A percentile compares a stretch with the other conserved stretches of the same genome.
phyloP scores from a whole-genome alignment of 2,888 invertebrate species.

The Phengaris alcon region DNA sequence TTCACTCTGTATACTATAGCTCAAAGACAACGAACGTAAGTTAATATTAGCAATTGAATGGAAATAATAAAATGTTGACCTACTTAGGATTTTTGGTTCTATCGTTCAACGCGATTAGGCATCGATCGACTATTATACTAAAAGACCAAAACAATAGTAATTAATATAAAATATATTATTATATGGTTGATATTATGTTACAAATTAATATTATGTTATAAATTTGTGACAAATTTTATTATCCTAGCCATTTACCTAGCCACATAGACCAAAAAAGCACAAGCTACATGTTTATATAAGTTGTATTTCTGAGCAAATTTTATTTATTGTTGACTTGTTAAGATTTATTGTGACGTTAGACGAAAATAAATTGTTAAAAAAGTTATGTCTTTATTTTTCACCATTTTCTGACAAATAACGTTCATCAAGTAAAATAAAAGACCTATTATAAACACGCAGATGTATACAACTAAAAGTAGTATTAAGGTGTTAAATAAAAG shows the following conservation, averaged over 20 bases:
- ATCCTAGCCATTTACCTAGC: not conserved
- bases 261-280: slow-evolving; percentile 24
- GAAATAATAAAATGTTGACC: too few relatives aligned
- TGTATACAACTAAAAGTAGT: slow-evolving; percentile 25
- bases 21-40: too few relatives aligned
- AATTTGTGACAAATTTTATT: not conserved
- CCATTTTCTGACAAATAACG: not conserved
- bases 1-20: too few relatives aligned
- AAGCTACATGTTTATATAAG: not conserved
- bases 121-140: too few relatives aligned
- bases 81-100: too few relatives aligned
- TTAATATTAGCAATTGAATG: too few relatives aligned
- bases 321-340: slow-evolving; percentile 15
- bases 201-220: not conserved
- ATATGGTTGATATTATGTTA: not conserved
- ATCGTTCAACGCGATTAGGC: too few relatives aligned
- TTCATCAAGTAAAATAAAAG: too few relatives aligned
- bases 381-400: not conserved
- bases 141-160: too few relatives aligned
- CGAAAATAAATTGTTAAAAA: not conserved
- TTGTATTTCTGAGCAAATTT: slow-evolving; percentile 21
- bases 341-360: slow-evolving; percentile 3
- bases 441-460: too few relatives aligned
- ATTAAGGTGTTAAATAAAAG: slow-evolving; percentile 27
- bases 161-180: too few relatives aligned